A percentile compares a stretch with the other conserved stretches of the same genome.
phyloP scores from a whole-genome alignment of 1,140 invertebrate species.

The Drosophila ironensis region DNA sequence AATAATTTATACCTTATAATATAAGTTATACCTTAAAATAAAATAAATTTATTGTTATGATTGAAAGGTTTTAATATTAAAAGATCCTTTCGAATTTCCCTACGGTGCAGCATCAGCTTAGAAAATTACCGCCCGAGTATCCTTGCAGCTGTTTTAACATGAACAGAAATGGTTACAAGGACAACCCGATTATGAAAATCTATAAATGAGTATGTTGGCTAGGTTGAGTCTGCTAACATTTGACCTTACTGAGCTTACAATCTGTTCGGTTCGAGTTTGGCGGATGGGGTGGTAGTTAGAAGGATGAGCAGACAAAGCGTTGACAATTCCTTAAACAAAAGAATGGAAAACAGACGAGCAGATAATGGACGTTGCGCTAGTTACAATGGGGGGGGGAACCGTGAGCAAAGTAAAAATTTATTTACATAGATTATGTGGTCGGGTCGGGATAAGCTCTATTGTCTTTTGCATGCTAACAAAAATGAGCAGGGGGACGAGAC shows the following conservation, averaged over 20 bases:
- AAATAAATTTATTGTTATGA: too few species aligned
- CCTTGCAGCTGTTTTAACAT: conserved; percentile 35
- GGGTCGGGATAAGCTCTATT: conserved; percentile 47
- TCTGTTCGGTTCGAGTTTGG: conserved; percentile 8
- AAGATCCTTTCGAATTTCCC: background rate
- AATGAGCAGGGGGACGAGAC: conserved; percentile 18
- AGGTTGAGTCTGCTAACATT: conserved; percentile 41
- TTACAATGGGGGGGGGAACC: conserved; percentile 3
- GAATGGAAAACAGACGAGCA: conserved; percentile 43
- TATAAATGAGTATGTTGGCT: conserved; percentile 44
- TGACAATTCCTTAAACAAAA: conserved; percentile 63
- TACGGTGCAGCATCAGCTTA: background rate
- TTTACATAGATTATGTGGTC: conserved; percentile 44
- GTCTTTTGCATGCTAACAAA: conserved; percentile 44
- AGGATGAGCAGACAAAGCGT: conserved; percentile 60
- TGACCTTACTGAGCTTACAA: conserved; percentile 57
- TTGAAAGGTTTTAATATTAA: too few species aligned
- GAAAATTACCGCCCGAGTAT: conserved; percentile 7
- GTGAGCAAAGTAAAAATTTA: conserved; percentile 42
- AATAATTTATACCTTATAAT: too few species aligned
- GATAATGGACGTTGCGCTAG: conserved; percentile 52
- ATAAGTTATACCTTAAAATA: too few species aligned
- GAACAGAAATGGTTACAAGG: conserved; percentile 65
- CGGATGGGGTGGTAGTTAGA: conserved; percentile 9
- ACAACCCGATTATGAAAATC: conserved; percentile 60